phyloP scores from a whole-genome alignment of 2,888 invertebrate species.

The Itoplectis maculator region DNA sequence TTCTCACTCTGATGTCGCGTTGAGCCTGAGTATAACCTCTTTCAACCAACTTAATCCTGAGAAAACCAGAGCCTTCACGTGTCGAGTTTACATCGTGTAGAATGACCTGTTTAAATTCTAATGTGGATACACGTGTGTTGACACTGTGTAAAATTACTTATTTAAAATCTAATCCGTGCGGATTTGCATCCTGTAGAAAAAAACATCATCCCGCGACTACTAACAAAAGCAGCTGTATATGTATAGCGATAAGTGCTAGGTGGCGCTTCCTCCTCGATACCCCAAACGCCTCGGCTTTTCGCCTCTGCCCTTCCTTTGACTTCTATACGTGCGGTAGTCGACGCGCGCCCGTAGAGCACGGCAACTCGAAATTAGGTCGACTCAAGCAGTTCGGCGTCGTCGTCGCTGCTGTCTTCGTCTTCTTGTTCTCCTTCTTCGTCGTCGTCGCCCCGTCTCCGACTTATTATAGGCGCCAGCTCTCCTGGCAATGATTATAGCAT shows the following conservation, averaged over 20 bases:
- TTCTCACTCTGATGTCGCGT: too few species aligned
- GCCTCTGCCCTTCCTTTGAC: not conserved
- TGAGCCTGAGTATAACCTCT: too few species aligned
- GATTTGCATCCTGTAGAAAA: too few species aligned
- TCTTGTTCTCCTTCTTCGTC: conserved; percentile 26
- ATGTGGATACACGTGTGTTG: too few species aligned
- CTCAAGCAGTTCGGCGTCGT: conserved; percentile 15
- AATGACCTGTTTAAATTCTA: too few species aligned
- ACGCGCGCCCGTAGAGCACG: not conserved
- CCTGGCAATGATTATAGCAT: conserved; percentile 48
- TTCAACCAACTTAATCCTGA: too few species aligned
- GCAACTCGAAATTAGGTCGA: conserved; percentile 54
- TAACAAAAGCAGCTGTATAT: too few species aligned
- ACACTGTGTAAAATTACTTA: too few species aligned
- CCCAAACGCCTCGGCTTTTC: not conserved
- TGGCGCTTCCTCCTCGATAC: conserved; percentile 4
- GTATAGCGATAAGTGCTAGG: not conserved
- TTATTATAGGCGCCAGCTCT: conserved; percentile 60
- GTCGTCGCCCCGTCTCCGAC: conserved; percentile 39
- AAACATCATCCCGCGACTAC: too few species aligned
- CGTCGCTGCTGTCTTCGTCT: not conserved
- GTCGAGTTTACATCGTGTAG: too few species aligned
- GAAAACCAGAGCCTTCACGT: too few species aligned
- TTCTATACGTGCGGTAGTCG: not conserved
- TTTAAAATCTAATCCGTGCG: too few species aligned